Evolutionary conservation across 2,797 vertebrate species (phyloP).

Genomic region (Pygocentrus nattereri): DNA sequence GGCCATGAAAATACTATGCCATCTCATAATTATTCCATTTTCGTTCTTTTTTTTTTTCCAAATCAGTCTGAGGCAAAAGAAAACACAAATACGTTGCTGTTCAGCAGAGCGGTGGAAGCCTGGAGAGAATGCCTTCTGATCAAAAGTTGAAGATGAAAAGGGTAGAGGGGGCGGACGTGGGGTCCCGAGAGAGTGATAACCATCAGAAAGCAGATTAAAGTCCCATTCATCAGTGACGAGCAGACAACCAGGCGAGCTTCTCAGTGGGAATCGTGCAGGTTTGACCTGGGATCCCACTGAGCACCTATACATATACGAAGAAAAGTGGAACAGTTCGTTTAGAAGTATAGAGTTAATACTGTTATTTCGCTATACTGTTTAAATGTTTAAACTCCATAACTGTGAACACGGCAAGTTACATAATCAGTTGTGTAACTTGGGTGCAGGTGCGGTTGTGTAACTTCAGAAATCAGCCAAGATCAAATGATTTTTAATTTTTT

Average conservation of each 20-base stretch:
- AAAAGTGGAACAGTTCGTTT: not conserved
- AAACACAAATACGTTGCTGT: constrained; percentile 33
- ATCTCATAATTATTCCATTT: constrained; percentile 24
- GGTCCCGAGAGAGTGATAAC: constrained; percentile 34
- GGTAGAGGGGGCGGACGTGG: constrained; percentile 33
- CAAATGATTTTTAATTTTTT: too few relatives aligned
- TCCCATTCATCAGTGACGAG: constrained; percentile 47
- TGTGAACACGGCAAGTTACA: too few relatives aligned
- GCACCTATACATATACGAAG: not conserved
- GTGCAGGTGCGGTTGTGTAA: too few relatives aligned
- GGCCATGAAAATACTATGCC: constrained; percentile 20
- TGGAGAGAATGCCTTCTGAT: constrained; percentile 32
- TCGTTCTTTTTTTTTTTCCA: not conserved
- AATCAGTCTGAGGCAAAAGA: constrained; percentile 23
- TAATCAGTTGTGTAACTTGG: too few relatives aligned
- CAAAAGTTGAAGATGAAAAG: constrained; percentile 50
- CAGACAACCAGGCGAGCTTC: constrained; percentile 20
- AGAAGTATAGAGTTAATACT: not conserved
- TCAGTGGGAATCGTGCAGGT: constrained; percentile 13
- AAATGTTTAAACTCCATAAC: too few relatives aligned
- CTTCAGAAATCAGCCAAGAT: too few relatives aligned
- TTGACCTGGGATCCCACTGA: constrained; percentile 36
- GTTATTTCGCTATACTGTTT: too few relatives aligned
- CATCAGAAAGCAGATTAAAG: constrained; percentile 57
- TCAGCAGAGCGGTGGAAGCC: constrained; percentile 16